These are phyloP conservation scores for Amniataba percoides DNA, from an alignment of 2,797 vertebrate species.

Conservation along the genomic window DNA sequence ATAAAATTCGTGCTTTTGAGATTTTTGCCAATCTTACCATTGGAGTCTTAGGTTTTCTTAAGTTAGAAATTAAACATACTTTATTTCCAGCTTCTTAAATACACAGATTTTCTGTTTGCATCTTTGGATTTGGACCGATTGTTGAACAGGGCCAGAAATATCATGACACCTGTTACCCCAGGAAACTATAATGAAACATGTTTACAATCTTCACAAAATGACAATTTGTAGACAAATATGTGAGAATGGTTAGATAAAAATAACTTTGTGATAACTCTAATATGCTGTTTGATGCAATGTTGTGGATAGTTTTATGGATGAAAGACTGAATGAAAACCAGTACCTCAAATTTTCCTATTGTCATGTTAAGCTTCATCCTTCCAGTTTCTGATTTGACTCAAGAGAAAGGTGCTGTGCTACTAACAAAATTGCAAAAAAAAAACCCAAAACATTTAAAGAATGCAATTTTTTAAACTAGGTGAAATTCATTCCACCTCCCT, in stretches of 20 bases:
- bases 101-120: neutral
- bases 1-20: neutral
- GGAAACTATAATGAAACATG: neutral
- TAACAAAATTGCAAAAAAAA: constrained; percentile 25
- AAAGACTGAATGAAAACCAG: neutral
- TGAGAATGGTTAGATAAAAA: neutral
- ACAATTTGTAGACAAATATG: neutral
- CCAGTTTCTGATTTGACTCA: neutral
- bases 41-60: neutral
- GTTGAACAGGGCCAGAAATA: neutral
- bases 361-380: neutral
- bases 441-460: constrained; percentile 38
- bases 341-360: neutral
- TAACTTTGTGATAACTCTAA: neutral
- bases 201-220: neutral
- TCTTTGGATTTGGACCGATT: neutral
- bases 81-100: neutral
- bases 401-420: constrained; percentile 3
- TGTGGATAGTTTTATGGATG: neutral
- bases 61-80: no score
- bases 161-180: neutral
- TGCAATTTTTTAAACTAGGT: constrained; percentile 21
- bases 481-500: constrained; percentile 38
- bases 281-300: neutral
- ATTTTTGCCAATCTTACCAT: accelerated